Base-by-base conservation (phyloP, 2,888 invertebrate species). In the Opisthograptis luteolata region DNA sequence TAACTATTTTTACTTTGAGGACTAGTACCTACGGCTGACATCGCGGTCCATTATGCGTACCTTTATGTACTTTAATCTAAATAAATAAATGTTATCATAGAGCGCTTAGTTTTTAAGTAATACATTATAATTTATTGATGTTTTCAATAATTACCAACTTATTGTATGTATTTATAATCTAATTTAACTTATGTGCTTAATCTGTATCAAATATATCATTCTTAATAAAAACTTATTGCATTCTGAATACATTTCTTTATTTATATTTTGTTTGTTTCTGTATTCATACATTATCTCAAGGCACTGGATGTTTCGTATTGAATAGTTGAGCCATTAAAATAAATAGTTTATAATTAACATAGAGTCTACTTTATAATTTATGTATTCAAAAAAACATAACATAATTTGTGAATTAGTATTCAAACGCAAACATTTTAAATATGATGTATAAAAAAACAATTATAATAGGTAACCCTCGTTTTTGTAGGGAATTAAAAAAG, bases 201-300 rank as follows among this genome's bases (percentile, higher is more conserved):
- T 39, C 17, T 43, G 40, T 81, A 79, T 79, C 74, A 79, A 79
- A 80, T 79, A 81, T 79, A 79, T 60, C 55, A 50, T 47, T 72
- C 57, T 70, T 64, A 66, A 57, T 74, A 72, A 76, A n/a, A 76
- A 74, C 60, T 51, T 60, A 55, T 55, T 61, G 56, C 55, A 57
- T 62, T 58, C 46, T 55, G 47, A 58, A 60, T 62, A 56, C 49
- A 59, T 41, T 55, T 48, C 14, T 47, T 42, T 32, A 28, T 55
- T 43, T 64, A 83, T 55, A 76, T 48, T 15, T 44, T 40, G 30
- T 53, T 55, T 34, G 32, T 37, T 81, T 71, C 76, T 81, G 22
- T 64, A 72, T 36, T 51, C 42, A 48, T 49, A 49, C 41, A 55
- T 51, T 50, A 37, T 50, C 30, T 53, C 51, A 63, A 63, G 61